phyloP scores from a whole-genome alignment of 1,140 invertebrate species.

The Euwallacea fornicatus region DNA sequence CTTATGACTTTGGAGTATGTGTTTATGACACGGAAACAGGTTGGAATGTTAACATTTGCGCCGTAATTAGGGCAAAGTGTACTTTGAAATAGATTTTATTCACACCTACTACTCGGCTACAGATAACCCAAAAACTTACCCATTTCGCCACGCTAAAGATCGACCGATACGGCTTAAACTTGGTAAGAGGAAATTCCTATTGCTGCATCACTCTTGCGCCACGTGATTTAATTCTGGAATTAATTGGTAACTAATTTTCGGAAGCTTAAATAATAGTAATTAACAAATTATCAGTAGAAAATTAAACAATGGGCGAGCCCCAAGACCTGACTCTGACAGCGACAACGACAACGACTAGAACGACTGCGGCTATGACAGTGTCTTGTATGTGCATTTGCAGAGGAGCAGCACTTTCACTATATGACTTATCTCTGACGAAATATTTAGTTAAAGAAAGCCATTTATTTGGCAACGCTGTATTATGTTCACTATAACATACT shows the following conservation, averaged over 20 bases:
- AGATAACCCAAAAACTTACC: slow-evolving; percentile 4
- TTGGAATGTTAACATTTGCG: neutral
- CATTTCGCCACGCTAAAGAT: neutral
- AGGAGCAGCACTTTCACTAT: no score
- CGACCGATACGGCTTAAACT: neutral
- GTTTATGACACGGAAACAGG: neutral
- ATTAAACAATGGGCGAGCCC: slow-evolving; percentile 13
- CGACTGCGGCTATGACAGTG: no score
- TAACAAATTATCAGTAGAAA: slow-evolving; percentile 8
- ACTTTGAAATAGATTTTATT: neutral
- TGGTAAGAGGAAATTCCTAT: neutral
- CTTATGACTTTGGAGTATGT: neutral
- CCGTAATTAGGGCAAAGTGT: neutral
- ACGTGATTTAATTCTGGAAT: neutral
- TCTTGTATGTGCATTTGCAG: no score
- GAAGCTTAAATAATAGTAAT: neutral
- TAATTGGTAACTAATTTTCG: neutral
- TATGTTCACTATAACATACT: no score
- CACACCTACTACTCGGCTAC: neutral
- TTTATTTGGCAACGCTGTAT: no score
- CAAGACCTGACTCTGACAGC: neutral
- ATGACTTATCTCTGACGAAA: no score
- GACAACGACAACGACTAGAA: neutral
- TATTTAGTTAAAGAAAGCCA: no score
- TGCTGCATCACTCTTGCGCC: neutral